These are phyloP conservation scores for Eidolon dupreanum DNA, from an alignment of 2,797 vertebrate species.

Conservation along the genomic window DNA sequence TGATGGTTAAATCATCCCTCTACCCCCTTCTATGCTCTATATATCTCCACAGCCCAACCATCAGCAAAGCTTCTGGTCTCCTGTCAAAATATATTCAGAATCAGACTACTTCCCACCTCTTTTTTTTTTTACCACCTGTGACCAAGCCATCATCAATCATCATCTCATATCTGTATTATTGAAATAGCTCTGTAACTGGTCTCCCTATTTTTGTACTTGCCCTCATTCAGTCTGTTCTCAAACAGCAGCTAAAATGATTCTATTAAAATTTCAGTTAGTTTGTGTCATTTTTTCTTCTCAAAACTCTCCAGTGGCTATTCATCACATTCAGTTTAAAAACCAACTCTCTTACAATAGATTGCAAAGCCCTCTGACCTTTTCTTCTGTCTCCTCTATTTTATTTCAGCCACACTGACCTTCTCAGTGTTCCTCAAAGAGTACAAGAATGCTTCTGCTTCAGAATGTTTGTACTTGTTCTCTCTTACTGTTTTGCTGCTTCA, in stretches of 20 bases:
- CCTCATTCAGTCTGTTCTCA: neutral
- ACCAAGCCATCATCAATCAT: neutral
- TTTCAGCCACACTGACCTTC: neutral
- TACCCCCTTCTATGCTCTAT: neutral
- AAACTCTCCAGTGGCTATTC: neutral
- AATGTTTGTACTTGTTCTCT: neutral
- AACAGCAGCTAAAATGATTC: neutral
- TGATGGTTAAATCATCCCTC: neutral
- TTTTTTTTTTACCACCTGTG: neutral
- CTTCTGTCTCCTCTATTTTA: neutral
- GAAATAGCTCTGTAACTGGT: neutral
- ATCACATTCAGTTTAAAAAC: neutral
- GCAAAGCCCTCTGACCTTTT: neutral
- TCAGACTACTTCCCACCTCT: neutral
- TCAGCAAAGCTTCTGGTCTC: neutral
- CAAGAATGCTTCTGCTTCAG: neutral
- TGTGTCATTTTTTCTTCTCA: neutral
- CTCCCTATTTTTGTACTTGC: neutral
- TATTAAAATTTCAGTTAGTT: conserved; percentile 7
- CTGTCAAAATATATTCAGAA: neutral
- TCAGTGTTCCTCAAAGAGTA: neutral
- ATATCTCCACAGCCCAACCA: neutral
- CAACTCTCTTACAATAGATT: neutral
- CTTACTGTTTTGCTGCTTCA: neutral
- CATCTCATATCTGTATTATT: neutral